phyloP scores from a whole-genome alignment of 1,140 invertebrate genomes.

The Drosophila parvula region DNA sequence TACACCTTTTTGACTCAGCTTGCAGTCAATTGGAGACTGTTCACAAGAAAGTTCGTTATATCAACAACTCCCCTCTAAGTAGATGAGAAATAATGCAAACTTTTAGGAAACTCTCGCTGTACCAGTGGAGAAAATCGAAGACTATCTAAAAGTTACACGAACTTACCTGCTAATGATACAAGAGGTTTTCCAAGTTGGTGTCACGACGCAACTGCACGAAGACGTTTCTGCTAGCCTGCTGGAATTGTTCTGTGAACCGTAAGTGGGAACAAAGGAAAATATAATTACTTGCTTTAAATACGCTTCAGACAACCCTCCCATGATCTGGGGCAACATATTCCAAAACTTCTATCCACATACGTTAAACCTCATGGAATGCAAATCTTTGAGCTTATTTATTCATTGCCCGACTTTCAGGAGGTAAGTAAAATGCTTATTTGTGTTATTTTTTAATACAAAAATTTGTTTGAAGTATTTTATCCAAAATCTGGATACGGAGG shows the following conservation, averaged over 20 bases:
- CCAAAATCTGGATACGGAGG: background rate
- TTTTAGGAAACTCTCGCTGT: slow-evolving; percentile 24
- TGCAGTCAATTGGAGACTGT: slow-evolving; percentile 27
- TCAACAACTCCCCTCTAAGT: background rate
- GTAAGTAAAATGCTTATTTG: background rate
- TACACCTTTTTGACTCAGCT: slow-evolving; percentile 50
- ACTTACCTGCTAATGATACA: slow-evolving; percentile 47
- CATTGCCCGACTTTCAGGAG: slow-evolving; percentile 47
- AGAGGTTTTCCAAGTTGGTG: slow-evolving; percentile 34
- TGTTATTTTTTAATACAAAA: background rate
- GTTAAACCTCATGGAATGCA: slow-evolving; percentile 31
- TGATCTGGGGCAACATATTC: slow-evolving; percentile 14
- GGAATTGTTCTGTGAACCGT: slow-evolving; percentile 40
- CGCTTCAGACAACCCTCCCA: slow-evolving; percentile 10
- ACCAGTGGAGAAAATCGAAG: slow-evolving; percentile 30
- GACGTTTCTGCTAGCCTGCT: slow-evolving; percentile 24
- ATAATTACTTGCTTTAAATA: no score
- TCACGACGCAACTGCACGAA: slow-evolving; percentile 14
- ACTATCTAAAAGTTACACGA: slow-evolving; percentile 23
- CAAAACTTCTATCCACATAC: slow-evolving; percentile 21
- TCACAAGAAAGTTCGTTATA: slow-evolving; percentile 22
- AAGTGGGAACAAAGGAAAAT: background rate
- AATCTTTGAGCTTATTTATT: slow-evolving; percentile 45
- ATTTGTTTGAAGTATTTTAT: slow-evolving; percentile 10
- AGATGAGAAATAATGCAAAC: background rate